Conservation (phyloP, 2,888 invertebrate species). For the Diarsia rubi region DNA sequence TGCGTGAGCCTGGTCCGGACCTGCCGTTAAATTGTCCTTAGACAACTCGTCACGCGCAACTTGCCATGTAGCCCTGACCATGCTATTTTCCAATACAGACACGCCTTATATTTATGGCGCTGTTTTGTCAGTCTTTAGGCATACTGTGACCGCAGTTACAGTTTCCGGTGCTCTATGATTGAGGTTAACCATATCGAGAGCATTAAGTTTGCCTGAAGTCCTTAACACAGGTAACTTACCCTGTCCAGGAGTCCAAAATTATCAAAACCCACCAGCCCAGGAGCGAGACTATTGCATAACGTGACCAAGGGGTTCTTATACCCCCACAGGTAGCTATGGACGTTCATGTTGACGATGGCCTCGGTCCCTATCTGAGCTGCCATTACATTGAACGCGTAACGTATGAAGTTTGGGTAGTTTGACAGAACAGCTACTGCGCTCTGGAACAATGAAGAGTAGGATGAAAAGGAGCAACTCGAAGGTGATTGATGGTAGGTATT, state of each 20-base stretch:
- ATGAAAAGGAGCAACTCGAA: background rate
- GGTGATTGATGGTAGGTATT: too few species aligned
- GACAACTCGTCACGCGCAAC: too few species aligned
- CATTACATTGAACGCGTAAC: slow-evolving; percentile 91
- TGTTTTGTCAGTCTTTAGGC: background rate
- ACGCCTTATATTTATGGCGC: background rate
- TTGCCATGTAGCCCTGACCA: background rate
- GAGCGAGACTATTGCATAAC: slow-evolving; percentile 72
- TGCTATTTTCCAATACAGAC: background rate
- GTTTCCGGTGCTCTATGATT: background rate
- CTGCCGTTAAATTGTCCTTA: background rate
- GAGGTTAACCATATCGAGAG: background rate
- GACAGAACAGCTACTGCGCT: slow-evolving; percentile 84
- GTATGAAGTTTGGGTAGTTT: slow-evolving; percentile 89
- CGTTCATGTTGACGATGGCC: slow-evolving; percentile 83
- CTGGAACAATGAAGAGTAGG: slow-evolving; percentile 47
- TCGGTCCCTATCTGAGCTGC: slow-evolving; percentile 89
- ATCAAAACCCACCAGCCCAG: slow-evolving; percentile 93
- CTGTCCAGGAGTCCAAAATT: slow-evolving; percentile 94
- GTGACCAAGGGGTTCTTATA: slow-evolving; percentile 61
- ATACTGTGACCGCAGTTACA: background rate
- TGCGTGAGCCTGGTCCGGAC: background rate
- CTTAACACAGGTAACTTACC: slow-evolving; percentile 82
- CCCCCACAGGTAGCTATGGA: slow-evolving; percentile 63
- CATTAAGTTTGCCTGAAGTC: background rate